phyloP scores from a whole-genome alignment of 53 echinoderm and acorn worm genomes.

The Arbacia lixula region DNA sequence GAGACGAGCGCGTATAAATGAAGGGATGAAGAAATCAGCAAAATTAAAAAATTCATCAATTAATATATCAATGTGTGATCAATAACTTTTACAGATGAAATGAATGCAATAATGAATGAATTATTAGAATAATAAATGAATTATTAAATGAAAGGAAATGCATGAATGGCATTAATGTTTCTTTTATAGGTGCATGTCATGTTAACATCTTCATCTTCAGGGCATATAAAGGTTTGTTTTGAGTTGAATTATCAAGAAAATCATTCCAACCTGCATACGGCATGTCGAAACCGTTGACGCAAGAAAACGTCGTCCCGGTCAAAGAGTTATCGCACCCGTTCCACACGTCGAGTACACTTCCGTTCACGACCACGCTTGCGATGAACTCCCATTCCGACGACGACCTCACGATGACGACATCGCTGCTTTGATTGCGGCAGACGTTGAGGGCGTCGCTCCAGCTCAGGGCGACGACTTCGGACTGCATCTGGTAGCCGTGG shows the following conservation, averaged over 20 bases:
- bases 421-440: not conserved
- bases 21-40: not conserved
- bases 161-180: too few species aligned
- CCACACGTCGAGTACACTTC: not conserved
- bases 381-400: not conserved
- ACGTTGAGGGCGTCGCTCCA: not conserved
- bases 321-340: not conserved
- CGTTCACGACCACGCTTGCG: not conserved
- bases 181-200: too few species aligned
- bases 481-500: not conserved
- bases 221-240: too few species aligned
- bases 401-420: constrained; percentile 1
- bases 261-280: constrained; percentile 11
- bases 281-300: constrained; percentile 4
- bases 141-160: too few species aligned
- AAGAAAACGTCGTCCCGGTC: not conserved
- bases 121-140: too few species aligned
- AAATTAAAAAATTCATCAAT: not conserved
- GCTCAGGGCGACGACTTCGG: not conserved
- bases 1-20: not conserved
- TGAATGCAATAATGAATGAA: too few species aligned
- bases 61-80: too few species aligned
- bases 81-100: too few species aligned
- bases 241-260: too few species aligned
- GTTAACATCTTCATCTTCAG: too few species aligned